Base-by-base conservation (phyloP, 1,140 invertebrate species). In the Hylyphantes graminicola region DNA sequence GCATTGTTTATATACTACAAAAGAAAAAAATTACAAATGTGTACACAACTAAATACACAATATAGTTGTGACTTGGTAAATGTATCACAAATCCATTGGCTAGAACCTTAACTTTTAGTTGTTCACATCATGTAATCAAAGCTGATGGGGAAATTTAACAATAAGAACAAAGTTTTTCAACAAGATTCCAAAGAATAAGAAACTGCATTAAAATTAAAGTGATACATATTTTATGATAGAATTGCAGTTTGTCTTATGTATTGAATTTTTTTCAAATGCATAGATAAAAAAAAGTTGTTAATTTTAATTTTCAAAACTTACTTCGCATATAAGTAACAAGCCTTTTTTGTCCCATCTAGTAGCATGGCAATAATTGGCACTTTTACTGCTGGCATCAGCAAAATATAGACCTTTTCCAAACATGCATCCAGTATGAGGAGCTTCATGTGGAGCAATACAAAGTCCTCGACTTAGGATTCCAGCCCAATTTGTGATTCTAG, bases 301-400 rank as follows among this genome's bases (percentile, higher is more conserved):
- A 6, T 15, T 68, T 0, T 15, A 11, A 19, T 13, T 21, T 2
- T 12, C 12, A 48, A 73, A 73, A 79, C 86, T 80, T 85, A 92
- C 92, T 80, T 93, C 92, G 88, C 92, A 92, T 10, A 93, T 89
- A 67, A 92, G 75, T 80, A 93, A 86, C 10, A 92, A 82, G 53
- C 91, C 92, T 53, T 88, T 87, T 54, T 89, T 89, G 74, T 92
- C 89, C 53, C 86, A 82, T 65, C 88, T 88, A 10, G 88, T 89
- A 13, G 92, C 89, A 57, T 89, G 87, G 87, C 93, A 93, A 87
- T 93, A 93, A 87, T 93, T 93, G 15, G 92, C 92, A 87, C 91
- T 92, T 87, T 93, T 93, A 57, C 90, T 91, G 7, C 91, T 90
- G 90, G 92, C 92, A 87, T 93, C 93, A 48, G 92, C 93, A 88